A percentile compares a stretch with the other conserved stretches of the same genome.
Conservation (phyloP, 2,888 invertebrate genomes). For the Drosophila macrothrix region DNA sequence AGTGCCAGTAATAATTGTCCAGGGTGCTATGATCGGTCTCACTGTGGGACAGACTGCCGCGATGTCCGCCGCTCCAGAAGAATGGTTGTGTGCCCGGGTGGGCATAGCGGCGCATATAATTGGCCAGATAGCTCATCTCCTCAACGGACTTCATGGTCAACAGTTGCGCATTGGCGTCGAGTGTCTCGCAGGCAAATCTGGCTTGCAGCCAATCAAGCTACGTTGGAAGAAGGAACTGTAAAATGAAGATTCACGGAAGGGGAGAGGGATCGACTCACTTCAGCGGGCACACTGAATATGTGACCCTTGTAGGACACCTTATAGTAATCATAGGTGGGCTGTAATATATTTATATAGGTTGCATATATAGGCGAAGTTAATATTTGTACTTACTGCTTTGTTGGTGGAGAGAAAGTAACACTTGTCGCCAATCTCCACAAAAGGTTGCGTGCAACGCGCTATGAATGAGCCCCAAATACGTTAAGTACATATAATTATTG, state of each 20-base stretch:
- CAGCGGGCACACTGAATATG: conserved; percentile 54
- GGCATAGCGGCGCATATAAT: conserved; percentile 43
- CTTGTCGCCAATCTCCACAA: conserved; percentile 55
- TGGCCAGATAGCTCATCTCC: conserved; percentile 49
- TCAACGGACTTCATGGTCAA: conserved; percentile 37
- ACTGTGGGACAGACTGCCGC: conserved; percentile 40
- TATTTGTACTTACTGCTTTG: conserved; percentile 46
- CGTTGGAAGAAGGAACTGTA: not conserved
- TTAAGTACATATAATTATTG: not conserved
- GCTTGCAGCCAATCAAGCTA: conserved; percentile 66
- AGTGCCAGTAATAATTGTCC: conserved; percentile 59
- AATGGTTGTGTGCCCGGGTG: conserved; percentile 45
- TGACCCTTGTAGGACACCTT: conserved; percentile 59
- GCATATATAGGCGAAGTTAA: no score
- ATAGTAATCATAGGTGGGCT: conserved; percentile 64
- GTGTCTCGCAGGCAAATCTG: conserved; percentile 61
- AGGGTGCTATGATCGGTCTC: conserved; percentile 23
- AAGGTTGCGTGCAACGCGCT: conserved; percentile 59
- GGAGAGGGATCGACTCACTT: conserved; percentile 38
- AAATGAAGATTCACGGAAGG: not conserved
- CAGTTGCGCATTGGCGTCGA: conserved; percentile 47
- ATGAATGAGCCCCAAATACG: not conserved
- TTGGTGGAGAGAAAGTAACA: conserved; percentile 70
- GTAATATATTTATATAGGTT: not conserved
- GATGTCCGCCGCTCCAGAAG: conserved; percentile 70